phyloP scores from a whole-genome alignment of 2,797 vertebrate genomes.

The Hypotaenidia okinawae region DNA sequence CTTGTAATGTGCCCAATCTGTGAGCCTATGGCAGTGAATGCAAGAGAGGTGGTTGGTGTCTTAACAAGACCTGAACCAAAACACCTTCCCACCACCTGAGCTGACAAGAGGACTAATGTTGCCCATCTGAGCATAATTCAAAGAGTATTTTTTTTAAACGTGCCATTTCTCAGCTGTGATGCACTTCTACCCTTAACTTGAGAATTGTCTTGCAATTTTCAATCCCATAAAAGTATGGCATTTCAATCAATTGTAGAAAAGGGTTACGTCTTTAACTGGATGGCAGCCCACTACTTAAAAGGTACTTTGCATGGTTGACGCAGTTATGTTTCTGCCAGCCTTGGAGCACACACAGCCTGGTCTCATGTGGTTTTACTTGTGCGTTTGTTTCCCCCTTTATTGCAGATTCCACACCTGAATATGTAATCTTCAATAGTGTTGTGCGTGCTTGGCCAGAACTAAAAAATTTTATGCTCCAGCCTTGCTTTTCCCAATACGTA shows the following conservation, averaged over 20 bases:
- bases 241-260: not conserved
- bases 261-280: not conserved
- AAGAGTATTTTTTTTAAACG: not conserved
- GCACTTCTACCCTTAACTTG: not conserved
- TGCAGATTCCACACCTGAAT: constrained; percentile 62
- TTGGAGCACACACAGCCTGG: not conserved
- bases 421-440: constrained; percentile 15
- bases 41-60: not conserved
- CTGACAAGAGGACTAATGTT: not conserved
- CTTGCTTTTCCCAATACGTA: not conserved
- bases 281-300: constrained; percentile 11
- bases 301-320: not conserved
- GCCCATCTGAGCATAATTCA: not conserved
- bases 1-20: not conserved
- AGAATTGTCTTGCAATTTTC: not conserved
- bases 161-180: not conserved
- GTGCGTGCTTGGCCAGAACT: not conserved
- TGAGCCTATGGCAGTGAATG: not conserved
- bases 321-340: not conserved
- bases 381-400: constrained; percentile 25
- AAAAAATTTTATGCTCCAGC: not conserved
- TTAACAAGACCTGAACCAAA: not conserved
- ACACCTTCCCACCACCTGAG: not conserved
- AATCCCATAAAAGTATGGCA: not conserved
- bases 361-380: constrained; percentile 54